These are phyloP conservation scores for Chlamydotis undulata DNA, from an alignment of 2,113 vertebrate species.

Conservation along the genomic window DNA sequence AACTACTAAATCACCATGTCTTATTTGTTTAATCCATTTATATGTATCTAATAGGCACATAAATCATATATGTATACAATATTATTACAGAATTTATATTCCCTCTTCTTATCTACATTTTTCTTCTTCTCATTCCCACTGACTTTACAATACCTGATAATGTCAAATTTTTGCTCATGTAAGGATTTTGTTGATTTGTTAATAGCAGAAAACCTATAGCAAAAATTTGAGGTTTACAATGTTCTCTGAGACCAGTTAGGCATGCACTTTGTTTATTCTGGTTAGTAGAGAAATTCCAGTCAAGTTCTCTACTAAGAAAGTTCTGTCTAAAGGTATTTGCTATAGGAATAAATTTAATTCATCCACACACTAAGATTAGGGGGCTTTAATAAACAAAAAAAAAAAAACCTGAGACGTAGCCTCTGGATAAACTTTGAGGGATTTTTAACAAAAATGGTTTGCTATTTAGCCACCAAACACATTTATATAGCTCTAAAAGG, in stretches of 20 bases:
- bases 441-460: not conserved
- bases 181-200: not conserved
- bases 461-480: not conserved
- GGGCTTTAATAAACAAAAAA: not conserved
- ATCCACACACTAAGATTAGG: not conserved
- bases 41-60: not conserved
- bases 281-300: not conserved
- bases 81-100: not conserved
- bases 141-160: not conserved
- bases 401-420: not conserved
- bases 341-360: not conserved
- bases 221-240: not conserved
- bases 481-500: not conserved
- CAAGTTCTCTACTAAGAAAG: not conserved
- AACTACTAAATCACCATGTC: not conserved
- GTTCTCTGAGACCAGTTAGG: not conserved
- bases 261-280: not conserved
- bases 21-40: not conserved
- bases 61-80: no score
- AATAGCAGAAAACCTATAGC: not conserved
- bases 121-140: not conserved
- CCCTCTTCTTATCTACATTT: not conserved
- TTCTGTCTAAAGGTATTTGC: not conserved
- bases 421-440: not conserved
- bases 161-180: not conserved